Evolutionary conservation across 2,113 vertebrate genomes (phyloP).

Genomic region (Pluvianellus socialis): DNA sequence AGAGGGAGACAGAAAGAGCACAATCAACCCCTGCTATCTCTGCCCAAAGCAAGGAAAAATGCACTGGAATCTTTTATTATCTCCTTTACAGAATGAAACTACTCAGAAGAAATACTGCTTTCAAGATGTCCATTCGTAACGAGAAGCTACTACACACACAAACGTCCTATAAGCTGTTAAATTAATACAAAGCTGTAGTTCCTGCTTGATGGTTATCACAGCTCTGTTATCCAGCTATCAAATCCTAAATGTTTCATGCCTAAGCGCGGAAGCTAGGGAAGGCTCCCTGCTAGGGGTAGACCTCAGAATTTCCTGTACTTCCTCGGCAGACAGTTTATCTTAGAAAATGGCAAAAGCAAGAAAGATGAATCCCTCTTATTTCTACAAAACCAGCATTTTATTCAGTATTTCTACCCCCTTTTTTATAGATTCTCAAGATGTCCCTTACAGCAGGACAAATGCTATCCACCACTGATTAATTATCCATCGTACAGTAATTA

Average conservation of each 20-base stretch:
- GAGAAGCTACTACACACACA: background rate
- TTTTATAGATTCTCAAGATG: background rate
- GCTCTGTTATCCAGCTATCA: background rate
- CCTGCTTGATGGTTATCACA: background rate
- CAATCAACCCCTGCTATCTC: background rate
- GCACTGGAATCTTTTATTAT: background rate
- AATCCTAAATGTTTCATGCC: background rate
- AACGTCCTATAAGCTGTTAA: background rate
- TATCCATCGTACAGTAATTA: background rate
- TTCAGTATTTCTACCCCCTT: background rate
- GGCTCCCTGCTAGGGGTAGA: background rate
- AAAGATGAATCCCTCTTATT: background rate
- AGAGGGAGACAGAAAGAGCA: background rate
- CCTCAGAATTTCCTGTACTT: background rate
- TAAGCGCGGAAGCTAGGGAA: background rate
- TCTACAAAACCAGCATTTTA: background rate
- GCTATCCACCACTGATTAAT: background rate
- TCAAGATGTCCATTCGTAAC: background rate
- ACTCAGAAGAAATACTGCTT: background rate
- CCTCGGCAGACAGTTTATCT: background rate
- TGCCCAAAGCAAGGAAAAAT: background rate
- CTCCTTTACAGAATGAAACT: background rate
- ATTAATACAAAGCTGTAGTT: background rate
- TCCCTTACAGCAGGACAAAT: background rate
- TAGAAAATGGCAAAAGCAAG: fast-evolving